phyloP scores from a whole-genome alignment of 2,888 invertebrate genomes.

The Heliconius charithonia region DNA sequence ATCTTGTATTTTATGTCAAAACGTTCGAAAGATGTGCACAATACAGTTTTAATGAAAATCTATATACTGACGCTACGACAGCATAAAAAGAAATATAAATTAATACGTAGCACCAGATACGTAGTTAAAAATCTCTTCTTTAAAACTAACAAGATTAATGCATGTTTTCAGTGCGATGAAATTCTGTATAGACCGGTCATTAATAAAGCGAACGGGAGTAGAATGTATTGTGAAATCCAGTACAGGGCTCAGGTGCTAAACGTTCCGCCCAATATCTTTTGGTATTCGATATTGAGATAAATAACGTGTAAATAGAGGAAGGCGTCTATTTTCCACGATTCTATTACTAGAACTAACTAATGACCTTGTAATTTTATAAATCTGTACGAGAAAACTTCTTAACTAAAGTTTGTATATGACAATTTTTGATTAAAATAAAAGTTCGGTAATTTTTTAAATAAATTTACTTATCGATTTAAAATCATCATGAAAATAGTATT shows the following conservation, averaged over 20 bases:
- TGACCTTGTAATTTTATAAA: not conserved
- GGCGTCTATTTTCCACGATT: slow-evolving; percentile 21
- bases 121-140: slow-evolving; percentile 43
- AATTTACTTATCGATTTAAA: not conserved
- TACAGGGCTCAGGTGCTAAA: slow-evolving; percentile 52
- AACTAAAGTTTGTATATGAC: not conserved
- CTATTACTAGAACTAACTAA: not conserved
- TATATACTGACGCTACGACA: not conserved
- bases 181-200: slow-evolving; percentile 46
- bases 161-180: slow-evolving; percentile 46
- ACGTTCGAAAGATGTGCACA: not conserved
- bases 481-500: not conserved
- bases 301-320: slow-evolving; percentile 45
- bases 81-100: slow-evolving; percentile 28
- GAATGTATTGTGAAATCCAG: slow-evolving; percentile 50
- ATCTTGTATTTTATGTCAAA: not conserved
- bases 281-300: slow-evolving; percentile 50
- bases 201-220: slow-evolving; percentile 50
- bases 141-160: slow-evolving; percentile 42
- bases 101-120: slow-evolving; percentile 41
- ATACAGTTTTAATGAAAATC: slow-evolving; percentile 11
- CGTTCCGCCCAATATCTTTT: slow-evolving; percentile 51
- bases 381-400: not conserved
- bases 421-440: not conserved
- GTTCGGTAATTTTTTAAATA: not conserved